Evolutionary conservation across 2,888 invertebrate species (phyloP).

Genomic region (Cotesia congregata): DNA sequence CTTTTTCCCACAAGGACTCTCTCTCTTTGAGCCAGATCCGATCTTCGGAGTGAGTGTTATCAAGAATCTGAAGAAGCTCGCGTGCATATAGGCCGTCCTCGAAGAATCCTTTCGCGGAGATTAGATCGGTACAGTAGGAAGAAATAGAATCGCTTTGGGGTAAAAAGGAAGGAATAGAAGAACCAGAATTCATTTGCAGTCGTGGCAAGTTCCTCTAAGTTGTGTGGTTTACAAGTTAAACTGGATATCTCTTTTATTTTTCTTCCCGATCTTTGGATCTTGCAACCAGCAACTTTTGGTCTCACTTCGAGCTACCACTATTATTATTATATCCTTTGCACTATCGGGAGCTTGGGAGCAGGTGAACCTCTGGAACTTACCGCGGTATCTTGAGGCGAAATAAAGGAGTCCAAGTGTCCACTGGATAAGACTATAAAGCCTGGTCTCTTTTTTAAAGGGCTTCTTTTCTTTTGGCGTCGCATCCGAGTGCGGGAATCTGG

Average conservation of each 20-base stretch:
- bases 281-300: not conserved
- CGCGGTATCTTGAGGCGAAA: not conserved
- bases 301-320: not conserved
- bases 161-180: not conserved
- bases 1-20: not conserved
- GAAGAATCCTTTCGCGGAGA: conserved; percentile 25
- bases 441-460: not conserved
- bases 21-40: too few species aligned
- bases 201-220: conserved; percentile 12
- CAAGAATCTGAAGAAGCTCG: conserved; percentile 24
- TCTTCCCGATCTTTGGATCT: not conserved
- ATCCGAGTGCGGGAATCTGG: conserved; percentile 6
- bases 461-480: not conserved
- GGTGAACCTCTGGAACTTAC: not conserved
- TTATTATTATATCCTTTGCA: not conserved
- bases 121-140: conserved; percentile 15
- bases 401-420: conserved; percentile 10
- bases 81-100: conserved; percentile 20
- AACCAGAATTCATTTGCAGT: conserved; percentile 28
- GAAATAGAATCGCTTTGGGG: conserved; percentile 13
- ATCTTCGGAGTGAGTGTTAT: not conserved
- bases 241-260: conserved; percentile 14
- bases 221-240: conserved; percentile 18
- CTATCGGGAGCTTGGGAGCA: not conserved
- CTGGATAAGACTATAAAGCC: conserved; percentile 21